A percentile compares a stretch with the other conserved stretches of the same genome.
These are phyloP conservation scores for Phataginus tricuspis DNA, from an alignment of 2,797 vertebrate genomes.

Conservation along the genomic window DNA sequence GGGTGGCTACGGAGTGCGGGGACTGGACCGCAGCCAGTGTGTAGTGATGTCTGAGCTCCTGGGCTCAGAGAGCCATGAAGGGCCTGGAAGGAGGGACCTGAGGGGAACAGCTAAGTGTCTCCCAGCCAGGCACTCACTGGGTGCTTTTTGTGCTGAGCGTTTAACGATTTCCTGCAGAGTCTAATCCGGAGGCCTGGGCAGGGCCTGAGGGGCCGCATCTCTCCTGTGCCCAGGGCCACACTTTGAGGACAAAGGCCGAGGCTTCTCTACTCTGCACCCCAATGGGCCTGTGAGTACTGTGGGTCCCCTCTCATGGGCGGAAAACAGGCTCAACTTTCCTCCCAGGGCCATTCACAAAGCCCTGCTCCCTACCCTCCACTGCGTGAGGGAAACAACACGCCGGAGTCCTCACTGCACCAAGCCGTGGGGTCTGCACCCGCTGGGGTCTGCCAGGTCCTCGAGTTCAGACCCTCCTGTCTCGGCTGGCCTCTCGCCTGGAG, in stretches of 20 bases:
- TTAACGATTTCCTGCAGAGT: neutral
- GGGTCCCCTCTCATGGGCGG: neutral
- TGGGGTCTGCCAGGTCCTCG: neutral
- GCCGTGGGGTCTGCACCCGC: no score
- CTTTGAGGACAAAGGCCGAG: neutral
- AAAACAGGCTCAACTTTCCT: neutral
- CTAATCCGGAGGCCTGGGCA: neutral
- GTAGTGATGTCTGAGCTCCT: neutral
- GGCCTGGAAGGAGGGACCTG: neutral
- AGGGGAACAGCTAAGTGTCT: neutral
- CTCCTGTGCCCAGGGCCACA: neutral
- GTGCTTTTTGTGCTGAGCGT: neutral
- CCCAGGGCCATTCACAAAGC: neutral
- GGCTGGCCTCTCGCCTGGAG: neutral
- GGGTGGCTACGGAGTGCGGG: fast-evolving
- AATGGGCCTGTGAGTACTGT: neutral
- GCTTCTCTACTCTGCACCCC: neutral
- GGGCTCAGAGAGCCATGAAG: neutral
- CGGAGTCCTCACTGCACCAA: neutral
- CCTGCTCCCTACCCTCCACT: neutral
- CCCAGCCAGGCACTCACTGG: neutral
- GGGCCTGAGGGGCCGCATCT: neutral
- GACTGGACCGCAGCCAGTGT: no score
- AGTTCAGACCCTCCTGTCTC: neutral
- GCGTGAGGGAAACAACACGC: neutral